phyloP scores from a whole-genome alignment of 2,113 vertebrate species.

The Thamnophis sirtalis region DNA sequence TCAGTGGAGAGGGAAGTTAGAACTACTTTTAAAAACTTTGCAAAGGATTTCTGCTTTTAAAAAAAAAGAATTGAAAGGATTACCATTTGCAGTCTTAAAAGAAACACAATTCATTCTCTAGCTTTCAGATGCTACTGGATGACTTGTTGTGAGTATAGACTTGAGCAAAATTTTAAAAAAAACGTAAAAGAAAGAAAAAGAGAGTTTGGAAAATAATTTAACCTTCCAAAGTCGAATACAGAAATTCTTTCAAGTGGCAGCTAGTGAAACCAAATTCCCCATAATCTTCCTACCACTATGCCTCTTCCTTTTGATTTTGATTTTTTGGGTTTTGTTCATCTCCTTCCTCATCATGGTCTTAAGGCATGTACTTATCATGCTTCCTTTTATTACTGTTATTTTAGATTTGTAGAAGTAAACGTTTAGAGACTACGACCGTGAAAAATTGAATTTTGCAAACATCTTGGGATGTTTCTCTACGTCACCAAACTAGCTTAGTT shows the following conservation, averaged over 20 bases:
- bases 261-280: conserved; percentile 28
- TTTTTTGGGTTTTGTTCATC: not conserved
- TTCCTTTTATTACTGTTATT: not conserved
- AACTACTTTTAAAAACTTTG: not conserved
- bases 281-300: not conserved
- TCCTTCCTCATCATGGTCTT: not conserved
- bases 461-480: not conserved
- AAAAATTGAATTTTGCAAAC: not conserved
- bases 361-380: conserved; percentile 1
- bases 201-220: conserved; percentile 17
- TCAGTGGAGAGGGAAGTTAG: not conserved
- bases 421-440: not conserved
- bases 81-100: not conserved
- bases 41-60: no score
- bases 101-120: not conserved
- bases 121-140: not conserved
- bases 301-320: not conserved
- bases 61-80: not conserved
- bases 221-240: conserved; percentile 9
- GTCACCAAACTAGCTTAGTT: no score
- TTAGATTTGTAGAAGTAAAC: not conserved
- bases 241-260: not conserved
- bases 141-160: no score
- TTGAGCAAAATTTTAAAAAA: not conserved
- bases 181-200: not conserved